A percentile compares a stretch with the other conserved stretches of the same genome.
Evolutionary conservation across 2,113 vertebrate species (phyloP).

Genomic region (Scomber scombrus): DNA sequence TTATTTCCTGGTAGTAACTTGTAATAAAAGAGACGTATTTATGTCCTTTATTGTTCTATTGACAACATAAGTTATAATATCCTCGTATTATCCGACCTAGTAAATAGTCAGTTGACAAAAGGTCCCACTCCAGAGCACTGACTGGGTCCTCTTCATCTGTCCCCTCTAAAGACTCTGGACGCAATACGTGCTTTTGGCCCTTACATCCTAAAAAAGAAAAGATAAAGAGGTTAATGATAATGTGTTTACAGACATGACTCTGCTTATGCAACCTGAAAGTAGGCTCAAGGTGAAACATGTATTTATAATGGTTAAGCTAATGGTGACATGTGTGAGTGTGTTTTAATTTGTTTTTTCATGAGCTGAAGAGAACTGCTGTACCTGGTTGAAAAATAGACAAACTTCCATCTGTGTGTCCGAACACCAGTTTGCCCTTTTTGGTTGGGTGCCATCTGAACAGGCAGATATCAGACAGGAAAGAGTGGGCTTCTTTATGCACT

Average conservation of each 20-base stretch:
- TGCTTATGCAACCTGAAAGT: slow-evolving; percentile 6
- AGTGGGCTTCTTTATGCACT: slow-evolving; percentile 94
- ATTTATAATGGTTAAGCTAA: background rate
- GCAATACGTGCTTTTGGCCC: slow-evolving; percentile 94
- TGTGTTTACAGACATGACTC: background rate
- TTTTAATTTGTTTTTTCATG: background rate
- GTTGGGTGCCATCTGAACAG: slow-evolving; percentile 95
- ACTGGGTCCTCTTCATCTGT: slow-evolving; percentile 97
- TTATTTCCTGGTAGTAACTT: too few species aligned
- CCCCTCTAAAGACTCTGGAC: slow-evolving; percentile 93
- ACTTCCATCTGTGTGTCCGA: slow-evolving; percentile 96
- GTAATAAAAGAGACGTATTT: too few species aligned
- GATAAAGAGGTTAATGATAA: slow-evolving; percentile 21
- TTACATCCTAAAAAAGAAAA: slow-evolving; percentile 87
- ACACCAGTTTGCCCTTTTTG: slow-evolving; percentile 93
- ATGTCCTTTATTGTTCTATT: background rate
- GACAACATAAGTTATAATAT: background rate
- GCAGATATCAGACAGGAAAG: slow-evolving; percentile 95
- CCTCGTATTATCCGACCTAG: slow-evolving; percentile 78
- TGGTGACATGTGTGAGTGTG: background rate
- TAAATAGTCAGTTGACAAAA: slow-evolving; percentile 93
- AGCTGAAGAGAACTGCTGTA: slow-evolving; percentile 56
- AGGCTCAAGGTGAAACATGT: slow-evolving; percentile 1
- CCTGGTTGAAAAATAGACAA: slow-evolving; percentile 96
- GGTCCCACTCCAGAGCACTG: slow-evolving; percentile 97